These are phyloP conservation scores for Podiceps cristatus DNA, from an alignment of 2,113 vertebrate species.

Conservation along the genomic window DNA sequence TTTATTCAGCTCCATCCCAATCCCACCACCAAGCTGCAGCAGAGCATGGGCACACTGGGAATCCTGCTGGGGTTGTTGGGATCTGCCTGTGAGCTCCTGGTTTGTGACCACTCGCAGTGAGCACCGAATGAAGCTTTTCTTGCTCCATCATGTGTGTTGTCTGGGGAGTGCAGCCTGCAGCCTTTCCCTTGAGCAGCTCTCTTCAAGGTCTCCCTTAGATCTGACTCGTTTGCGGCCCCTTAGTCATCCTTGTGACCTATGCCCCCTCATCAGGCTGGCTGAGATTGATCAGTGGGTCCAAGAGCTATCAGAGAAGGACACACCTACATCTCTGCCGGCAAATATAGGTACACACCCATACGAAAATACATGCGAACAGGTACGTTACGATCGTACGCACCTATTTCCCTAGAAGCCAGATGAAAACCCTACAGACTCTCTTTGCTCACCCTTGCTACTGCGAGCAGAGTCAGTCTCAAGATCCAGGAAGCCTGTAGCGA, in stretches of 20 bases:
- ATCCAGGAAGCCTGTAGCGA: constrained; percentile 12
- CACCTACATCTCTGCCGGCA: not conserved
- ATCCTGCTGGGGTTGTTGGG: not conserved
- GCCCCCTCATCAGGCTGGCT: not conserved
- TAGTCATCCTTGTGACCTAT: not conserved
- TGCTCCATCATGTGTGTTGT: not conserved
- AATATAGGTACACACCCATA: not conserved
- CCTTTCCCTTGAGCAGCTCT: not conserved
- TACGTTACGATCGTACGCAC: not conserved
- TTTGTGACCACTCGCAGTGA: not conserved
- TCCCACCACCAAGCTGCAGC: not conserved
- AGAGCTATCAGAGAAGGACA: not conserved
- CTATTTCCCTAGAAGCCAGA: constrained; percentile 6
- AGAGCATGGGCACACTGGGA: not conserved
- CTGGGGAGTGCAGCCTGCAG: not conserved
- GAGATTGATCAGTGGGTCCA: not conserved
- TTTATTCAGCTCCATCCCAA: not conserved
- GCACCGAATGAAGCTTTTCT: not conserved
- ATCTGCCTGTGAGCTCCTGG: not conserved
- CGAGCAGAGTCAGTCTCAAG: not conserved
- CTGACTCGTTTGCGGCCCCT: not conserved
- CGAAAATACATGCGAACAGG: not conserved
- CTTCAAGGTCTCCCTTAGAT: not conserved
- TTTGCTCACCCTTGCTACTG: not conserved
- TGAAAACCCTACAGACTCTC: not conserved